Evolutionary conservation across 2,797 vertebrate genomes (phyloP).

Genomic region (Hypotaenidia okinawae): DNA sequence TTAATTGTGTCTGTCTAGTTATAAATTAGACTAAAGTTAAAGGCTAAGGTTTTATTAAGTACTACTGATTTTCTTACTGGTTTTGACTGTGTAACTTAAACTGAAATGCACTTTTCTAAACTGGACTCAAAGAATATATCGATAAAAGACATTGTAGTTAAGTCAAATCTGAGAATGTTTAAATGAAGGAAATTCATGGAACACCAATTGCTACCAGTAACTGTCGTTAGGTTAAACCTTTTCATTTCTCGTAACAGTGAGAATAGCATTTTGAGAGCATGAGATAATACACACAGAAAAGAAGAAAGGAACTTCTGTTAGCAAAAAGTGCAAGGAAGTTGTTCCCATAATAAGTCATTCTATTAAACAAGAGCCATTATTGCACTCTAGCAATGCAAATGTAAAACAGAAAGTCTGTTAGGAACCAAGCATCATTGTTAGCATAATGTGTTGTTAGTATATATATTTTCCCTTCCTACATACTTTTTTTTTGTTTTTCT

Average conservation of each 20-base stretch:
- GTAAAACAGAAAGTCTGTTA: slow-evolving; percentile 49
- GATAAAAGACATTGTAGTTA: neutral
- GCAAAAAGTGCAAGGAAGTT: slow-evolving; percentile 30
- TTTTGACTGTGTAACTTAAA: slow-evolving; percentile 21
- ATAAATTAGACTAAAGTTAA: slow-evolving; percentile 60
- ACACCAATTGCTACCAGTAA: neutral
- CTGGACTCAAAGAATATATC: neutral
- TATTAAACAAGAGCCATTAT: slow-evolving; percentile 53
- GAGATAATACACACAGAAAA: slow-evolving; percentile 23
- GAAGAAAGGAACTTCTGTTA: slow-evolving; percentile 56
- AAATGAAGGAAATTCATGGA: slow-evolving; percentile 2
- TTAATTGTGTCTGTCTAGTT: slow-evolving; percentile 70
- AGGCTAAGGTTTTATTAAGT: slow-evolving; percentile 59
- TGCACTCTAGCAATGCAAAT: slow-evolving; percentile 39
- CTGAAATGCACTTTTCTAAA: neutral
- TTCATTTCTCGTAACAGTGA: neutral
- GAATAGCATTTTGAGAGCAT: slow-evolving; percentile 11
- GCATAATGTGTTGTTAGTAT: slow-evolving; percentile 28
- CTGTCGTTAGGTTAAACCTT: slow-evolving; percentile 10
- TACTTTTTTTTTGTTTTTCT: neutral
- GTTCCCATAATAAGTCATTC: slow-evolving; percentile 63
- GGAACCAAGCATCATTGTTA: neutral
- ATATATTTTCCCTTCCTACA: neutral
- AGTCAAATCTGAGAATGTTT: neutral
- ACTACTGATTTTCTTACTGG: slow-evolving; percentile 42